Base-by-base conservation (phyloP, 2,888 invertebrate species). In the Lycaena phlaeas region DNA sequence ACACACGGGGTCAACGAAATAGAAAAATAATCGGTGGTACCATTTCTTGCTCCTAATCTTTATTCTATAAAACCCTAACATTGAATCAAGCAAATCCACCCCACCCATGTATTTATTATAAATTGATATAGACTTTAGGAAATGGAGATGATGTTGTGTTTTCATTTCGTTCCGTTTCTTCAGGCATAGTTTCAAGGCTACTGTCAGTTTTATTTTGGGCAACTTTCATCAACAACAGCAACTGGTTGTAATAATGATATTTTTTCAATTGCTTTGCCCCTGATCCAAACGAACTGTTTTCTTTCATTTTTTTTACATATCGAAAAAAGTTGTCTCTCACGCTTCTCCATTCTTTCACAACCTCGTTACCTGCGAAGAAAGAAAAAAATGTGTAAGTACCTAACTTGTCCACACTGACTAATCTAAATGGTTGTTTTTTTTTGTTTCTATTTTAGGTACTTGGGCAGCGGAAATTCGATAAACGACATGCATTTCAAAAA, bases 261-360 rank as follows among this genome's bases (percentile, higher is more conserved):
- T 53, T 50, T 44, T 51, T 52, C 2, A 49, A 42, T 48, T 43
- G 38, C 48, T 47, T 44, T 47, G 53, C 52, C 44, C 42, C 52
- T 43, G 54, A 52, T 44, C 56, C 56, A 48, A 48, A 49, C 41
- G 48, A 48, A 48, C 45, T 43, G 43, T 51, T 52, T 46, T 54
- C 51, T 47, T 53, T 49, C 41, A 29, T 18, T 49, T 52, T 56
- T 49, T 49, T 49, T 49, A 44, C 48, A 43, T 52, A 46, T 52
- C 49, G 45, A 48, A 42, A 48, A 44, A 47, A 53, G 44, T 53
- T 53, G 38, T 51, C 51, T 42, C 40, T 50, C 25, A 54, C 51
- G 34, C 47, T 52, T 49, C 49, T 56, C 52, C 51, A 56, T 49
- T 53, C 54, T 46, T 54, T 52, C 17, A 41, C 30, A n/a, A 44